Percentiles rank a stretch among this genome's conserved stretches.
Conservation (phyloP, 2,113 vertebrate species). For the Piliocolobus tephrosceles region DNA sequence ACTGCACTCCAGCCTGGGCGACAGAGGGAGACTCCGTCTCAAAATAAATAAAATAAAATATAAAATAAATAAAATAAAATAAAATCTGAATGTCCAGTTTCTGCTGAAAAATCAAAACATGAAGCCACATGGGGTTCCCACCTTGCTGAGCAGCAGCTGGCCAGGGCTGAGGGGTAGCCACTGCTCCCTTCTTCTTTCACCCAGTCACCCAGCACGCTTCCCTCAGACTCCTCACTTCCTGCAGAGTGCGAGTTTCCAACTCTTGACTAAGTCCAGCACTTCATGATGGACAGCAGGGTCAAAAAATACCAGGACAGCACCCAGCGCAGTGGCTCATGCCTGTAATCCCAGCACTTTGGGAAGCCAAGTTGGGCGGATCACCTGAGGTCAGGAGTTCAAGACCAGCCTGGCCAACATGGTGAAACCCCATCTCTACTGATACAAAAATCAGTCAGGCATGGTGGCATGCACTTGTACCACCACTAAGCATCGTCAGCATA, state of each 20-base stretch:
- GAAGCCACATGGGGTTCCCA: neutral
- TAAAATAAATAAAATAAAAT: too few relatives aligned
- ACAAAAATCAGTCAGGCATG: too few relatives aligned
- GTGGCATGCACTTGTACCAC: too few relatives aligned
- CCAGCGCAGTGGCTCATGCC: too few relatives aligned
- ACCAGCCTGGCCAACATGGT: too few relatives aligned
- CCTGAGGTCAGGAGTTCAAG: too few relatives aligned
- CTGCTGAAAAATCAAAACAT: conserved; percentile 12
- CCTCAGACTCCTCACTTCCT: neutral
- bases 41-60: too few relatives aligned
- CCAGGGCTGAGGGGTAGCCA: neutral
- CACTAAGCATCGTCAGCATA: neutral
- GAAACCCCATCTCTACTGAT: too few relatives aligned
- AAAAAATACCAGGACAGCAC: neutral
- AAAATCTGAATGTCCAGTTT: conserved; percentile 4
- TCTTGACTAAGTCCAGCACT: neutral
- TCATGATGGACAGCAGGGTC: neutral
- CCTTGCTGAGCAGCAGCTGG: neutral
- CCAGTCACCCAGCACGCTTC: neutral
- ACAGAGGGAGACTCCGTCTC: too few relatives aligned
- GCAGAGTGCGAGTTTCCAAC: neutral
- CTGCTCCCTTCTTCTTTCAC: neutral
- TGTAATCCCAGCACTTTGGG: too few relatives aligned
- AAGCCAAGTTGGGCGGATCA: too few relatives aligned
- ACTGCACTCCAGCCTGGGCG: too few relatives aligned